These are phyloP conservation scores for Lagenorhynchus albirostris DNA, from an alignment of 2,113 vertebrate genomes.

Conservation along the genomic window DNA sequence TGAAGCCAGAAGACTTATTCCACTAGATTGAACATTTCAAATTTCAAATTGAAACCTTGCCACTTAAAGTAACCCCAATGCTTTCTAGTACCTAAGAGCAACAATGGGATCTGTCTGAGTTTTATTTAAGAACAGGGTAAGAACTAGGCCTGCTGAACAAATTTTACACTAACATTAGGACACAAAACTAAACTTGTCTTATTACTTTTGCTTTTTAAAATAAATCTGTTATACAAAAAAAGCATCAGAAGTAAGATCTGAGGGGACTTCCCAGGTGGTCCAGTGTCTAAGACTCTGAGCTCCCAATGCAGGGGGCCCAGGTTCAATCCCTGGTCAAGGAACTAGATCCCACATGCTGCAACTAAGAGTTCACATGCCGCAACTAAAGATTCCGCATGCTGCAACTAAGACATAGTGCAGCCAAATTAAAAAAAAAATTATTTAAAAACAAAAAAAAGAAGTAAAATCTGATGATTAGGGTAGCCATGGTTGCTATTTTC, in stretches of 20 bases:
- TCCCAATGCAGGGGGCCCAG: too few species aligned
- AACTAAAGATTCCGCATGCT: too few species aligned
- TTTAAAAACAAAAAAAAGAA: too few species aligned
- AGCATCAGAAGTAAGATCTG: neutral
- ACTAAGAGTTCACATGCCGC: too few species aligned
- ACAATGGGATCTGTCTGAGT: neutral
- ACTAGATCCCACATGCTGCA: too few species aligned
- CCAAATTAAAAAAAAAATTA: too few species aligned
- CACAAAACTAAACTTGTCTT: neutral
- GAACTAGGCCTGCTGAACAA: neutral
- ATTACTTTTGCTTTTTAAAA: neutral
- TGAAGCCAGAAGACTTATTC: neutral
- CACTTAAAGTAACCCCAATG: neutral
- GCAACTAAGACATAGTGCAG: too few species aligned
- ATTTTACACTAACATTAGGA: neutral
- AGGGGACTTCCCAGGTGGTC: too few species aligned
- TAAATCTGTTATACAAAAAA: neutral
- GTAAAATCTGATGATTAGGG: neutral
- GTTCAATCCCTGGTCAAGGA: too few species aligned
- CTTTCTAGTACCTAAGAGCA: neutral
- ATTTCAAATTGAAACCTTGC: neutral
- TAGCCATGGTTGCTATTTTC: neutral
- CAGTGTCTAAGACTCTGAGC: too few species aligned
- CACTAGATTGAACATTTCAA: neutral
- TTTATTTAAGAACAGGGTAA: neutral